These are phyloP conservation scores for Drosophila conformis DNA, from an alignment of 2,888 invertebrate species.

Conservation along the genomic window DNA sequence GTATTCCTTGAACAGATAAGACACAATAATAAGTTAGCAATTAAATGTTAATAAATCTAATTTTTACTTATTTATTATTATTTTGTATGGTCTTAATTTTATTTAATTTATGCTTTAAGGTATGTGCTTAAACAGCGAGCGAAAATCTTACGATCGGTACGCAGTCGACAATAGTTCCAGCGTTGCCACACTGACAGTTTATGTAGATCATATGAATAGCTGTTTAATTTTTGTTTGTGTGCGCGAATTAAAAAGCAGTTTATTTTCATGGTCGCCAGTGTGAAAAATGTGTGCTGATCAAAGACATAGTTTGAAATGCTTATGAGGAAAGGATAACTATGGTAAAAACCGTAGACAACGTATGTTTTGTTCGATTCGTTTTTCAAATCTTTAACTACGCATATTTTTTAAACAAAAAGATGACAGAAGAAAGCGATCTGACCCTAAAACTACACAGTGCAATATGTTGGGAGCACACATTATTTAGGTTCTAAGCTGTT, in stretches of 20 bases:
- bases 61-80: background rate
- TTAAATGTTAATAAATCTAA: background rate
- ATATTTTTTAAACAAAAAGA: background rate
- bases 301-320: background rate
- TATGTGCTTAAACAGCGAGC: background rate
- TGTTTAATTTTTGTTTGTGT: background rate
- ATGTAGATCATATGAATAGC: background rate
- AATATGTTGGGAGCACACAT: background rate
- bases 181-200: background rate
- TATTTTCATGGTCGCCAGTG: background rate
- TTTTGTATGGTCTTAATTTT: background rate
- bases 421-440: background rate
- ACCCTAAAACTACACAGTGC: background rate
- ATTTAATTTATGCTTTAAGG: background rate
- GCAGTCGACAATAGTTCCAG: background rate
- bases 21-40: background rate
- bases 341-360: background rate
- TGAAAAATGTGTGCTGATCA: no score
- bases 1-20: background rate
- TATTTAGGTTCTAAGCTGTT: background rate
- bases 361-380: background rate
- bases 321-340: background rate
- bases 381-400: background rate
- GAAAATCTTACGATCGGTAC: background rate
- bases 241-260: background rate